phyloP scores from a whole-genome alignment of 1,140 invertebrate species.

The Papilio dardanus region DNA sequence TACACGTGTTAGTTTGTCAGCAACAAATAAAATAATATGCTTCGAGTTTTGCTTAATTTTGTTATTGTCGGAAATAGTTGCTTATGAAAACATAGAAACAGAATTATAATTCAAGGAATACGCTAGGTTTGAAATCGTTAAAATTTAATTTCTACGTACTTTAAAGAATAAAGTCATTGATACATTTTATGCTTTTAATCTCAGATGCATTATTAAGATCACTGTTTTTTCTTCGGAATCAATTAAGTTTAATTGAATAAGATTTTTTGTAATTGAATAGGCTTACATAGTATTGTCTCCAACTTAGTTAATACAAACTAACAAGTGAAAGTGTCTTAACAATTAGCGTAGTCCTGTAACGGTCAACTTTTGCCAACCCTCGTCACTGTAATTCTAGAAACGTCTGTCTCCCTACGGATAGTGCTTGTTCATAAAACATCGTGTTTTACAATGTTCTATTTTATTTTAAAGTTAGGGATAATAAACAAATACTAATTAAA shows the following conservation, averaged over 20 bases:
- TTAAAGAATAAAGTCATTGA: too few species aligned
- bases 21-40: too few species aligned
- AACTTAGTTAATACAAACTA: neutral
- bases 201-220: too few species aligned
- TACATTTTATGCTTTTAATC: too few species aligned
- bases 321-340: conserved; percentile 6
- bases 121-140: too few species aligned
- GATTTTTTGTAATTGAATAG: neutral
- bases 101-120: too few species aligned
- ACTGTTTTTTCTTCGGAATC: too few species aligned
- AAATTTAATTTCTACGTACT: too few species aligned
- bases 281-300: neutral
- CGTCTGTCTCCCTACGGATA: neutral
- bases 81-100: too few species aligned
- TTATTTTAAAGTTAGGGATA: neutral
- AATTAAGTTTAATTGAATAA: too few species aligned
- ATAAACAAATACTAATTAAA: neutral
- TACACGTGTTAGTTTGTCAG: neutral
- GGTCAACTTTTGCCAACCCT: conserved; percentile 1
- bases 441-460: neutral
- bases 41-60: too few species aligned
- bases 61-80: too few species aligned
- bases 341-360: neutral
- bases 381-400: conserved; percentile 6
- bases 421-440: neutral